phyloP scores from a whole-genome alignment of 2,113 vertebrate species.

The Apistogramma diplotaenia region DNA sequence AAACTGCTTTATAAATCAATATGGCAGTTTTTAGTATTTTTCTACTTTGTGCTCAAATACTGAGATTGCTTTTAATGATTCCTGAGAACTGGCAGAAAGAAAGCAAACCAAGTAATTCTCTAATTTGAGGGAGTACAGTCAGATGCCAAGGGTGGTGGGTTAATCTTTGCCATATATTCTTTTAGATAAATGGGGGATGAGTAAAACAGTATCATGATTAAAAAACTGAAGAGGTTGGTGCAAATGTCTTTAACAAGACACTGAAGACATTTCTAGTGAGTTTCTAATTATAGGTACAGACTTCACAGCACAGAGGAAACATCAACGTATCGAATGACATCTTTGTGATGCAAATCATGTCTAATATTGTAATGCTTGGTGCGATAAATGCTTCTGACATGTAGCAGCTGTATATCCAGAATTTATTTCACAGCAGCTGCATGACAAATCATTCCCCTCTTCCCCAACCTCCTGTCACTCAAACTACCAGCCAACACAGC shows the following conservation, averaged over 20 bases:
- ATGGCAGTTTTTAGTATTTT: too few relatives aligned
- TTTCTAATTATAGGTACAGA: conserved; percentile 9
- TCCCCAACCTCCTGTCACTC: conserved; percentile 49
- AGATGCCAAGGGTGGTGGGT: background rate
- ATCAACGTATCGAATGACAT: background rate
- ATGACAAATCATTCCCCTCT: conserved; percentile 21
- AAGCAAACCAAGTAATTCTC: background rate
- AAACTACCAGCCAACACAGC: conserved; percentile 25
- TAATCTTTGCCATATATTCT: background rate
- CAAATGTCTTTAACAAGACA: background rate
- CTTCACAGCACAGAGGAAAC: background rate
- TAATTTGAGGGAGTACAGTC: background rate
- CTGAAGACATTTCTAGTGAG: background rate
- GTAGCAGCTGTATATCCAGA: background rate
- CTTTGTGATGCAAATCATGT: background rate
- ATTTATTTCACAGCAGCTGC: conserved; percentile 5
- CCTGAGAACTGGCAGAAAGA: background rate
- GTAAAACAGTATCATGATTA: background rate
- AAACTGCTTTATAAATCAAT: too few relatives aligned
- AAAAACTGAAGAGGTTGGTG: background rate
- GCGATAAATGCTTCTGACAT: conserved; percentile 18
- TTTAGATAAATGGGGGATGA: background rate
- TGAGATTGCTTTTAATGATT: background rate
- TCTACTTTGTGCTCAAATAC: background rate
- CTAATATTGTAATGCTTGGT: background rate